These are phyloP conservation scores for Trissoscelio sp. DNA, from an alignment of 2,888 invertebrate species.

Conservation along the genomic window DNA sequence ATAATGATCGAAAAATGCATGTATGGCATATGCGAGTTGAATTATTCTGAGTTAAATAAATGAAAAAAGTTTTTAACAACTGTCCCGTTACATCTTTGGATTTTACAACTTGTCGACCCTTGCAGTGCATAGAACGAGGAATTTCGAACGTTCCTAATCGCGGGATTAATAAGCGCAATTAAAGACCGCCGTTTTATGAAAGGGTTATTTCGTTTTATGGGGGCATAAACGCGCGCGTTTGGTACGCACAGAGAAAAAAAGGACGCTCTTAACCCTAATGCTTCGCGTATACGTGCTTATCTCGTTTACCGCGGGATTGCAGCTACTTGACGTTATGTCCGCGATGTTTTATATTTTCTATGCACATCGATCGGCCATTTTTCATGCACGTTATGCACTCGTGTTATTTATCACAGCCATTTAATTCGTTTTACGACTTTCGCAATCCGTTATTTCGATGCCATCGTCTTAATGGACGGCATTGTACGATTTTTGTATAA, in stretches of 20 bases:
- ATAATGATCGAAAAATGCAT: too few species aligned
- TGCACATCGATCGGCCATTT: slow-evolving; percentile 1
- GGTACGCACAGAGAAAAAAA: slow-evolving; percentile 5
- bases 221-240: slow-evolving; percentile 31
- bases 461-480: neutral
- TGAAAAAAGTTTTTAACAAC: too few species aligned
- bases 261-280: slow-evolving; percentile 16
- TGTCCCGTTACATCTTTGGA: slow-evolving; percentile 28
- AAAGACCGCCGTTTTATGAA: slow-evolving; percentile 49
- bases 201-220: slow-evolving; percentile 44
- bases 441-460: slow-evolving; percentile 19
- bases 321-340: slow-evolving; percentile 16
- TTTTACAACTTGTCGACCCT: slow-evolving; percentile 23
- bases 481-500: slow-evolving; percentile 18
- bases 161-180: slow-evolving; percentile 57
- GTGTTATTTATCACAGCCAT: slow-evolving; percentile 17
- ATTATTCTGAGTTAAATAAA: too few species aligned
- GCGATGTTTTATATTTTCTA: slow-evolving; percentile 15
- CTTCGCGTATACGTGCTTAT: slow-evolving; percentile 49
- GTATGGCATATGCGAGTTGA: too few species aligned
- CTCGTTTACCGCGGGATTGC: slow-evolving; percentile 41
- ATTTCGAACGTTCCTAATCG: slow-evolving; percentile 44
- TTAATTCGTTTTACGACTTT: slow-evolving; percentile 37
- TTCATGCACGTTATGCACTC: slow-evolving; percentile 22
- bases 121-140: neutral